Evolutionary conservation across 2,888 invertebrate genomes (phyloP), one percentile per base, ranked within the genome.

Genomic region (Xestoiulus laeticollis): DNA sequence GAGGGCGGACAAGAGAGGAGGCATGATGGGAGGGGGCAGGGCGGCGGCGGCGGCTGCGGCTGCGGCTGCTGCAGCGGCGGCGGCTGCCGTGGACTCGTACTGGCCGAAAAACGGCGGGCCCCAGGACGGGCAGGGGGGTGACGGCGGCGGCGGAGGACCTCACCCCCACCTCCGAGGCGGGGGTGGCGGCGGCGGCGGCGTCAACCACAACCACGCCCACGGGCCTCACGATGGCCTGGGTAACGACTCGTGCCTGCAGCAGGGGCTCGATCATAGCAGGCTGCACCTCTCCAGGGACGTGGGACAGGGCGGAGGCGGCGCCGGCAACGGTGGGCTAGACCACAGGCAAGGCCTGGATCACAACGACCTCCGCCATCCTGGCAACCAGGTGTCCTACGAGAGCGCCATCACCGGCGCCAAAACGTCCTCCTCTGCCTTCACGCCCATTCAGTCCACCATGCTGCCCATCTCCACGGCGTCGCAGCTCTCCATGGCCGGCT

Each of bases 1-100:
- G 91, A 93, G 97, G 90, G 96, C 97, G 89, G 97, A 98, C 91
- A 97, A 97, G 92, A 94, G 97, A 10, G 88, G 88, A 53, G 87
- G 88, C 38, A 88, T 88, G 44, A 86, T 86, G 86, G 85, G 86
- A 1, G 85, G 87, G 0, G 87, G 88, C 12, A 68, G 86, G 14
- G 89, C 91, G 91, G 90, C 92, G 91, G 89, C 92, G 87, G 90
- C 53, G 89, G 90, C 88, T 87, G 90, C 87, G 89, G 91, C 90
- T 22, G 89, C 90, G 68, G 89, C 90, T 32, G 90, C 89, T 48
- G 89, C 88, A 86, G 89, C 89, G 38, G 94, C 94, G 82, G 91
- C 93, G 1, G 93, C 93, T 90, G 92, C 90, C 87, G 91, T 88
- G n/a, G 85, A 90, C 83, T 88, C 88, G 86, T 88, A 53, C 94